phyloP scores from a whole-genome alignment of 2,888 invertebrate genomes.

The Acronicta psi region DNA sequence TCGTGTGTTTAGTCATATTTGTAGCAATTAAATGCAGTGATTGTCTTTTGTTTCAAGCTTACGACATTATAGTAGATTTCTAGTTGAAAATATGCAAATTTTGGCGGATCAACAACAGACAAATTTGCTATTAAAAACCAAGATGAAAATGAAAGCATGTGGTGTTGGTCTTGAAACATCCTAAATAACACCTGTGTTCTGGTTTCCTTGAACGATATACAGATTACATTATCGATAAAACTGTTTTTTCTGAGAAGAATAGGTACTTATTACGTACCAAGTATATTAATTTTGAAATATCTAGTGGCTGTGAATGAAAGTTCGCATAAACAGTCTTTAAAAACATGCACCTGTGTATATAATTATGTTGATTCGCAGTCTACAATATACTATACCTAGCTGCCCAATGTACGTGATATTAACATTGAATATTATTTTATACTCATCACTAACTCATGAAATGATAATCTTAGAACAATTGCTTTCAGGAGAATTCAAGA shows the following conservation, averaged over 20 bases:
- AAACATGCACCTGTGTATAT: constrained; percentile 44
- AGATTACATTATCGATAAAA: constrained; percentile 4
- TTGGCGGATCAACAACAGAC: no score
- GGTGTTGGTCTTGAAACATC: constrained; percentile 48
- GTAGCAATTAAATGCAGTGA: constrained; percentile 34
- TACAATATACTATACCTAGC: constrained; percentile 9
- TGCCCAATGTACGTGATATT: constrained; percentile 5
- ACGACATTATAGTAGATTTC: no score
- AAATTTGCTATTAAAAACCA: background rate
- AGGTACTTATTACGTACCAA: constrained; percentile 12
- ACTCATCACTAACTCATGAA: background rate
- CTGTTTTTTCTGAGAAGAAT: constrained; percentile 13
- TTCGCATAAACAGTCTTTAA: constrained; percentile 31
- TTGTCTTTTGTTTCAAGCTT: no score
- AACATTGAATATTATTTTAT: constrained; percentile 16
- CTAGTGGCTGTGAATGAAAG: constrained; percentile 28
- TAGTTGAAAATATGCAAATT: no score
- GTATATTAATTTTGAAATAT: constrained; percentile 34
- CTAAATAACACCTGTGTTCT: constrained; percentile 50
- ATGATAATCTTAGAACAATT: background rate
- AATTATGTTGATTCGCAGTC: background rate
- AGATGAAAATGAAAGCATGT: constrained; percentile 11
- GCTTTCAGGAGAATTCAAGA: background rate
- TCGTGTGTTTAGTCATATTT: constrained; percentile 26
- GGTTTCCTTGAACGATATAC: constrained; percentile 15